Percentiles rank a stretch among this genome's conserved stretches.
Evolutionary conservation across 2,113 vertebrate genomes (phyloP).

Genomic region (Engystomops pustulosus): DNA sequence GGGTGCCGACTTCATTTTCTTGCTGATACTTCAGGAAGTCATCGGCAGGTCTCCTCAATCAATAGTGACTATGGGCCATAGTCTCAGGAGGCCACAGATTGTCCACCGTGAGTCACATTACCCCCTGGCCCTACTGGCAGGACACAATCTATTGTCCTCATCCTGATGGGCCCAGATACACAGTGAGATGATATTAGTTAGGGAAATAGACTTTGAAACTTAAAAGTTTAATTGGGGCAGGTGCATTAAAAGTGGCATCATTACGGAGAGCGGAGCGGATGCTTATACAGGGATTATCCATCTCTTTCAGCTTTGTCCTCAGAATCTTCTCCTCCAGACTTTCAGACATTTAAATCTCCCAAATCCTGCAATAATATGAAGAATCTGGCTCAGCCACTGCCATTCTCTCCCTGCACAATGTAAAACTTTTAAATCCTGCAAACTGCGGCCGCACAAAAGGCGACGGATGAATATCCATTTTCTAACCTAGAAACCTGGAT

Average conservation of each 20-base stretch:
- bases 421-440: neutral
- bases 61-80: too few species aligned
- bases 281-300: neutral
- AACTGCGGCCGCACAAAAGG: slow-evolving; percentile 1
- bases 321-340: neutral
- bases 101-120: too few species aligned
- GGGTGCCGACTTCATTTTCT: too few species aligned
- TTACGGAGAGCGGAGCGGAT: neutral
- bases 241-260: neutral
- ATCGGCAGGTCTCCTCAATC: too few species aligned
- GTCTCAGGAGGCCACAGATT: too few species aligned
- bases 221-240: neutral
- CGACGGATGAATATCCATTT: slow-evolving; percentile 28
- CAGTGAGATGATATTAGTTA: too few species aligned
- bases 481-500: slow-evolving; percentile 23
- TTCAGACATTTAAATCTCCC: slow-evolving; percentile 1
- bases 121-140: too few species aligned
- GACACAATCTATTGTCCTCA: too few species aligned
- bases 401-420: neutral
- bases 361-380: slow-evolving; percentile 5
- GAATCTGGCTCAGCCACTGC: neutral
- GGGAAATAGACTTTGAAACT: neutral
- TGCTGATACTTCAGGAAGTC: too few species aligned
- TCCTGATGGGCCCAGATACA: too few species aligned
- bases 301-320: neutral